A percentile compares a stretch with the other conserved stretches of the same genome.
phyloP scores from a whole-genome alignment of 2,888 invertebrate species.

The Antheraea assamensis region DNA sequence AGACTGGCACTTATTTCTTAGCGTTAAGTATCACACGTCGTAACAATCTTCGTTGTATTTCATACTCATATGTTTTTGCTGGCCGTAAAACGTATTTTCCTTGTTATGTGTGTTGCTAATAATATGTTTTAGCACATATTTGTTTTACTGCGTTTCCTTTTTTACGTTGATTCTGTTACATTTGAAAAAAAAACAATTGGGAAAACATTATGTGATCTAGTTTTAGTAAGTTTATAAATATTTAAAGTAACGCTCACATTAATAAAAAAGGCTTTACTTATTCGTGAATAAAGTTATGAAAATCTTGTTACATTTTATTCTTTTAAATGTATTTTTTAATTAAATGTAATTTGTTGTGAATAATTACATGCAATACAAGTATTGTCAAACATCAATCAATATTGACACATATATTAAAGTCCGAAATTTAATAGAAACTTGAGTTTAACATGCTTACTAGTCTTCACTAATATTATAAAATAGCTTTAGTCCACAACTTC shows the following conservation, averaged over 20 bases:
- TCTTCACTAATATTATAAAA: too few relatives aligned
- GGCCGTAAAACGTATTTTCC: slow-evolving; percentile 62
- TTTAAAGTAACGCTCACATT: background rate
- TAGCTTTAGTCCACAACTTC: too few relatives aligned
- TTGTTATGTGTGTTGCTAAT: slow-evolving; percentile 37
- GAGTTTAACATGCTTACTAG: too few relatives aligned
- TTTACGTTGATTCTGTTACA: background rate
- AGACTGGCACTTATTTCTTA: slow-evolving; percentile 18
- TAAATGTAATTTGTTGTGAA: background rate
- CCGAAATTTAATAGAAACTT: too few relatives aligned
- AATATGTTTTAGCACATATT: slow-evolving; percentile 18
- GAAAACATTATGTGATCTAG: background rate
- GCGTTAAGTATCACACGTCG: slow-evolving; percentile 12
- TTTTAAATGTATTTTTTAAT: background rate
- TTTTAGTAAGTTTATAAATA: background rate
- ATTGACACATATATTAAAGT: too few relatives aligned
- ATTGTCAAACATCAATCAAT: too few relatives aligned
- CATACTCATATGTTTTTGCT: slow-evolving; percentile 33
- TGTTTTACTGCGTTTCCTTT: background rate
- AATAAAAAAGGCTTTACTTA: background rate
- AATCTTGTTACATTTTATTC: background rate
- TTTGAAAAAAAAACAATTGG: slow-evolving; percentile 5
- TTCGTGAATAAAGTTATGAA: background rate
- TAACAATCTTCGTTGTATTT: slow-evolving; percentile 1
- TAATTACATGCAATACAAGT: background rate